These are phyloP conservation scores for Hepsetus odoe DNA, from an alignment of 2,113 vertebrate genomes.

Conservation along the genomic window DNA sequence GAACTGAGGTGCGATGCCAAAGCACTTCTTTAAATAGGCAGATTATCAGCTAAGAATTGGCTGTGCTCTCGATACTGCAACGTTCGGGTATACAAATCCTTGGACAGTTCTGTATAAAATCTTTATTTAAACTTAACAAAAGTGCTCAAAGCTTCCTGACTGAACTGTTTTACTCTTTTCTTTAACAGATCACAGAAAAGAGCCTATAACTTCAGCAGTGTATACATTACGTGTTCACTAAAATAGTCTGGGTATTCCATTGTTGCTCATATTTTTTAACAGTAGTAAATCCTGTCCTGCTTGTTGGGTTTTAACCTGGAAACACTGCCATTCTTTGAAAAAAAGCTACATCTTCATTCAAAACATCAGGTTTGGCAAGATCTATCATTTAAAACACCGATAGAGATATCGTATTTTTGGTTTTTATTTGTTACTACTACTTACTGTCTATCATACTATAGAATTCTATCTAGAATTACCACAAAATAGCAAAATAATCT, in stretches of 20 bases:
- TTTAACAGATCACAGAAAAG: neutral
- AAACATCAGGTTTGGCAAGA: neutral
- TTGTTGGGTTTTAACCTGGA: neutral
- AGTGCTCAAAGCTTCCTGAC: neutral
- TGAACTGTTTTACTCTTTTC: neutral
- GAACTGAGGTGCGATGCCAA: neutral
- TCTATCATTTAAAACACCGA: neutral
- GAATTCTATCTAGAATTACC: neutral
- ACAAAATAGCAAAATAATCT: constrained; percentile 4
- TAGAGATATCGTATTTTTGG: neutral
- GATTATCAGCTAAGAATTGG: neutral
- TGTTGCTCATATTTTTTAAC: too few relatives aligned
- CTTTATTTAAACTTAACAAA: neutral
- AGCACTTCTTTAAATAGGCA: neutral
- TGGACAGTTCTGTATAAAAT: neutral
- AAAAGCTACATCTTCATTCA: neutral
- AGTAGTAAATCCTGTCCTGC: neutral
- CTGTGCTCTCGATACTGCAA: neutral
- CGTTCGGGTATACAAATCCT: neutral
- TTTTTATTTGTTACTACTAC: neutral
- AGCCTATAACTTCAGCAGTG: neutral
- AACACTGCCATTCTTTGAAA: neutral
- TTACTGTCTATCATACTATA: neutral
- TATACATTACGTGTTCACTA: neutral
- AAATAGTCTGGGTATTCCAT: neutral